Percentiles rank a stretch among this genome's conserved stretches.
These are phyloP conservation scores for Scelioninae gen. 1 DNA, from an alignment of 2,888 invertebrate species.

Conservation along the genomic window DNA sequence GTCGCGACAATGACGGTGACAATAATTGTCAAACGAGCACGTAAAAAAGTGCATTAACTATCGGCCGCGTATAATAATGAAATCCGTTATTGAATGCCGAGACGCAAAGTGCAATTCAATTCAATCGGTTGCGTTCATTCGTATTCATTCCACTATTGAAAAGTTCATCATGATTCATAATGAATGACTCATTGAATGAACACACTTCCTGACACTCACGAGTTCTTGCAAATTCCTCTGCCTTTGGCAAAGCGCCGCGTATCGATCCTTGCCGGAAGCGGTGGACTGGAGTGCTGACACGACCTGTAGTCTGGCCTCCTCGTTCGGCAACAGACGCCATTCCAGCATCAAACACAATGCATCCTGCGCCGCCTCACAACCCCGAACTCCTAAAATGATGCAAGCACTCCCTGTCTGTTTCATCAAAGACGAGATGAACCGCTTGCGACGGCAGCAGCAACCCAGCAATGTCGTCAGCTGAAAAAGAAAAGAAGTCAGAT, in stretches of 20 bases:
- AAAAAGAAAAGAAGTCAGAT: constrained; percentile 25
- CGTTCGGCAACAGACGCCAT: constrained; percentile 88
- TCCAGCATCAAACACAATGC: constrained; percentile 91
- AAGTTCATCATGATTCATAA: constrained; percentile 56
- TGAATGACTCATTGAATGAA: constrained; percentile 48
- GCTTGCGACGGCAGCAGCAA: constrained; percentile 90
- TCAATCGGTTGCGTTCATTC: constrained; percentile 31
- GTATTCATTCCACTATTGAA: constrained; percentile 56
- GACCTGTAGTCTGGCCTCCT: constrained; percentile 88
- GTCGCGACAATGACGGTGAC: constrained; percentile 1
- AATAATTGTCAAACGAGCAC: constrained; percentile 36
- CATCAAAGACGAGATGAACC: constrained; percentile 88
- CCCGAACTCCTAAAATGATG: constrained; percentile 89
- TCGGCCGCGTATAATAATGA: constrained; percentile 41
- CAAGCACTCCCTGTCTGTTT: constrained; percentile 90
- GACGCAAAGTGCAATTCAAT: constrained; percentile 49
- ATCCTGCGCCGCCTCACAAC: constrained; percentile 88
- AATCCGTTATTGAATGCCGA: constrained; percentile 43
- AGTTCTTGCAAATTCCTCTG: constrained; percentile 90
- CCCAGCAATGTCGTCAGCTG: constrained; percentile 87
- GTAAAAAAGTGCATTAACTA: constrained; percentile 43
- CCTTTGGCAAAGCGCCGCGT: constrained; percentile 89
- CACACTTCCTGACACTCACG: constrained; percentile 84
- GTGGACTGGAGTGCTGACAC: constrained; percentile 91
- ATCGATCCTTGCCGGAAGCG: constrained; percentile 88